Conservation (phyloP, 1,140 invertebrate genomes). For the Listronotus bonariensis region DNA sequence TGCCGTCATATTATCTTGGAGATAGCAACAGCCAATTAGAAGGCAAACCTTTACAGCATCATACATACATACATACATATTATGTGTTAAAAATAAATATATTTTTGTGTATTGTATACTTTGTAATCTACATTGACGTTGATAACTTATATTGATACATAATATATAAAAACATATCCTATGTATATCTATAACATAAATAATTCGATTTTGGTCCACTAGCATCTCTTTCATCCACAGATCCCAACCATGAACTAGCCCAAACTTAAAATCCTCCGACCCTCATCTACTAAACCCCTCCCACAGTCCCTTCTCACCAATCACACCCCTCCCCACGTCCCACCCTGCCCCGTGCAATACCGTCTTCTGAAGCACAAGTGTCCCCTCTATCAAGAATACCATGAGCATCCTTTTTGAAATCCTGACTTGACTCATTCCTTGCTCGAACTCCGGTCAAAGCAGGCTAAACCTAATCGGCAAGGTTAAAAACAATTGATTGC, state of each 20-base stretch:
- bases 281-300: slow-evolving; percentile 7
- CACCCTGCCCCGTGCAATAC: slow-evolving; percentile 13
- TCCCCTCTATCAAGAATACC: slow-evolving; percentile 19
- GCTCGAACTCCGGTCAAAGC: slow-evolving; percentile 15
- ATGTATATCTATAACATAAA: too few relatives aligned
- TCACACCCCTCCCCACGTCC: slow-evolving; percentile 12
- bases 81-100: too few relatives aligned
- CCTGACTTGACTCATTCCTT: slow-evolving; percentile 18
- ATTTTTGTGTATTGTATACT: too few relatives aligned
- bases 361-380: slow-evolving; percentile 4
- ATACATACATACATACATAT: too few relatives aligned
- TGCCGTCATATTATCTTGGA: too few relatives aligned
- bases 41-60: too few relatives aligned
- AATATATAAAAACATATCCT: too few relatives aligned
- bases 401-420: slow-evolving; percentile 26
- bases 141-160: too few relatives aligned
- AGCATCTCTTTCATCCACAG: too few relatives aligned
- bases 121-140: too few relatives aligned
- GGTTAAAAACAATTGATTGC: slow-evolving; percentile 12
- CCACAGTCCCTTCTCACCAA: slow-evolving; percentile 10
- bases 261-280: slow-evolving; percentile 21
- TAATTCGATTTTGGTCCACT: too few relatives aligned
- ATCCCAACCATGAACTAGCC: slow-evolving; percentile 14
- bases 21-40: too few relatives aligned
- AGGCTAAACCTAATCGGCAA: slow-evolving; percentile 12